These are phyloP conservation scores for Melanocharis versteri DNA, from an alignment of 2,113 vertebrate genomes.

Conservation along the genomic window DNA sequence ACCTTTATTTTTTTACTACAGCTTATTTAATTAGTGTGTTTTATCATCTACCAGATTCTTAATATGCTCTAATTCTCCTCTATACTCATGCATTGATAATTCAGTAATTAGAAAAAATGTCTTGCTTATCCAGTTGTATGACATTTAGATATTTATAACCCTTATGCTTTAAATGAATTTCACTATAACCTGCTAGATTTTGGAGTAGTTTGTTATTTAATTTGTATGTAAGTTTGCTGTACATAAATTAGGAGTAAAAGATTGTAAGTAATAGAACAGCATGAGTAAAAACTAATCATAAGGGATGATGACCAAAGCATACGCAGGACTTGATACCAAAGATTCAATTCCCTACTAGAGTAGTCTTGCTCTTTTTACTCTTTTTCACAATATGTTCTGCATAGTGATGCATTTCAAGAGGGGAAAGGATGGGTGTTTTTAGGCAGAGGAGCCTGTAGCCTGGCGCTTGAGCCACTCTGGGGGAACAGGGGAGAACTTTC, in stretches of 20 bases:
- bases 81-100: background rate
- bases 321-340: fast-evolving
- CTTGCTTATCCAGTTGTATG: background rate
- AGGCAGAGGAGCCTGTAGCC: background rate
- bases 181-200: background rate
- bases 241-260: background rate
- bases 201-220: background rate
- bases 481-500: background rate
- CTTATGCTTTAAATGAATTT: background rate
- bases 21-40: background rate
- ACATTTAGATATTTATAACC: background rate
- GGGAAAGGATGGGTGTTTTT: background rate
- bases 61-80: background rate
- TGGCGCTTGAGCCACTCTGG: background rate
- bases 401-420: background rate
- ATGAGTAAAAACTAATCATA: background rate
- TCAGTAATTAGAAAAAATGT: background rate
- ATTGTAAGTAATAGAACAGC: background rate
- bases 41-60: background rate
- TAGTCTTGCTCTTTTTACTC: background rate
- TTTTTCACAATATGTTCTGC: background rate
- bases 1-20: background rate
- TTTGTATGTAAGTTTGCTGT: background rate
- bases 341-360: background rate
- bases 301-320: background rate